phyloP scores from a whole-genome alignment of 2,888 invertebrate species.

The Galerucella calmariensis region DNA sequence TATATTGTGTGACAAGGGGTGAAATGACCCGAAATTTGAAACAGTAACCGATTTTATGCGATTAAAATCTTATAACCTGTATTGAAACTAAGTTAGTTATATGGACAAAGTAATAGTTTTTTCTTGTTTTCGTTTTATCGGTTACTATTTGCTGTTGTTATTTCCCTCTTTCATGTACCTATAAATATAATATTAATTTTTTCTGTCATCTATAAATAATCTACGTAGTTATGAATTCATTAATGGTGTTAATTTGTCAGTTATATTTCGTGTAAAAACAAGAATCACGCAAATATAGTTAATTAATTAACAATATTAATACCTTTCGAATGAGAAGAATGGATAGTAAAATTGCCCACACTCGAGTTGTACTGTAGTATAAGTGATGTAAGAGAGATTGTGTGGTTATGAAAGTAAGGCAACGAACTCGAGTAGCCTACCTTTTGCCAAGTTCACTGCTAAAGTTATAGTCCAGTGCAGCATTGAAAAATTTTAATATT shows the following conservation, averaged over 20 bases:
- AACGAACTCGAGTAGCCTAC: conserved; percentile 64
- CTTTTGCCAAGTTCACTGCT: conserved; percentile 63
- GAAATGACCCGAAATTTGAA: too few relatives aligned
- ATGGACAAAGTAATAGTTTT: too few relatives aligned
- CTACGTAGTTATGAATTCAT: background rate
- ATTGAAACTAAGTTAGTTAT: too few relatives aligned
- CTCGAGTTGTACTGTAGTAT: conserved; percentile 39
- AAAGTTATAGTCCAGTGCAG: conserved; percentile 8
- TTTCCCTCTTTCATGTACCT: too few relatives aligned
- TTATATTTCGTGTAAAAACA: background rate
- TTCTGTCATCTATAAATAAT: background rate
- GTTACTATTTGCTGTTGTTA: too few relatives aligned
- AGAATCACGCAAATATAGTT: conserved; percentile 7
- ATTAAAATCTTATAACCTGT: too few relatives aligned
- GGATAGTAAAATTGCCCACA: conserved; percentile 49
- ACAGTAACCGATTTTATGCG: too few relatives aligned
- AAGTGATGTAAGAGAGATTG: conserved; percentile 65
- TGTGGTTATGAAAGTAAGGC: conserved; percentile 65
- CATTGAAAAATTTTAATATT: background rate
- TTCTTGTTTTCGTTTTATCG: too few relatives aligned
- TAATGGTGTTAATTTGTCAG: background rate
- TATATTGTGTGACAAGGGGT: too few relatives aligned
- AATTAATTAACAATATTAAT: conserved; percentile 16
- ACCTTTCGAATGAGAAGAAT: conserved; percentile 31
- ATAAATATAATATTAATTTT: background rate